Evolutionary conservation across 2,113 vertebrate species (phyloP), one percentile per base, ranked within the genome.

Genomic region (Leptosomus discolor): DNA sequence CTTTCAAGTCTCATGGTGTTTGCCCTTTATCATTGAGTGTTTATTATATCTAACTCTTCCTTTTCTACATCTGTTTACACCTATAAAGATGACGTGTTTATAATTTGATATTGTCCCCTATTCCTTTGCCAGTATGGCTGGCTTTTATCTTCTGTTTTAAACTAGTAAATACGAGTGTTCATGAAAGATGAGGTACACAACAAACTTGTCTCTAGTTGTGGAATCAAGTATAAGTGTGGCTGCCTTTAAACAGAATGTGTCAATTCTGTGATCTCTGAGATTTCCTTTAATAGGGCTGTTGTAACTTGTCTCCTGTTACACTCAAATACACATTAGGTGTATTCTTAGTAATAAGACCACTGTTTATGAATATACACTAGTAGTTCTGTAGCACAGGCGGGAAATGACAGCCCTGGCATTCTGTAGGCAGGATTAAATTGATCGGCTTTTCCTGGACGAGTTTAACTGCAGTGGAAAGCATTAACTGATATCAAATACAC

Each of bases 341-440:
- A 97, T 90, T 92, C 84, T 93, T 95, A 94, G 81, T 76, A 93
- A 88, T 93, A 94, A 94, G 85, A 95, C 77, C 93, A 88, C 77
- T 94, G 16, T 58, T 96, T 67, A 92, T 96, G 93, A 95, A 94
- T 95, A 97, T 82, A 88, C 53, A 83, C 26, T 11, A 79, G 53
- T 29, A 61, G 73, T 63, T 96, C 69, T 82, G 69, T 88, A 77
- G 87, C 67, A 80, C 36, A 91, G 76, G 91, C 82, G 45, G 56
- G 65, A 93, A 95, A 92, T 73, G 86, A 94, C 86, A 89, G 39
- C 73, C 77, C n/a, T 92, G 45, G 77, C 1, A 2, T 34, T 71
- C 48, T 54, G 53, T 91, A 85, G 65, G 86, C 53, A 89, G 77
- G 57, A 79, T 95, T 78, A 76, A 85, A 57, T 73, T n/a, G 57